Evolutionary conservation across 2,797 vertebrate species (phyloP).

Genomic region (Pseudochirops cupreus): DNA sequence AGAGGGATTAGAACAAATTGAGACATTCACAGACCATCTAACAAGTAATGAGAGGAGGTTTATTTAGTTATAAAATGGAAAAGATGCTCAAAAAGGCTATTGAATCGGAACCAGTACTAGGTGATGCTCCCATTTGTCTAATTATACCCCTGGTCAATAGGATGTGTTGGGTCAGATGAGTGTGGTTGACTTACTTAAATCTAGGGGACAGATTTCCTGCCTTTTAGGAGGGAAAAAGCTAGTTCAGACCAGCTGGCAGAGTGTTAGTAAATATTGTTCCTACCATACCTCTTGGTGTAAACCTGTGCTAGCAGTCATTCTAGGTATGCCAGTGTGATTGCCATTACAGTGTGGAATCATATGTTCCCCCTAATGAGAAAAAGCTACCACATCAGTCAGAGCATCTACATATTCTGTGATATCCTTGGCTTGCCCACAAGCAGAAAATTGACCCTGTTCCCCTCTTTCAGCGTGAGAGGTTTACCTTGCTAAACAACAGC

Average conservation of each 20-base stretch:
- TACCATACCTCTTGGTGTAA: neutral
- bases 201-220: neutral
- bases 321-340: no score
- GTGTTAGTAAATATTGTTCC: neutral
- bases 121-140: neutral
- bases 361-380: neutral
- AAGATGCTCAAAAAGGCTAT: neutral
- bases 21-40: neutral
- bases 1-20: neutral
- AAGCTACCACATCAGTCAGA: neutral
- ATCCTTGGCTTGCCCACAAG: neutral
- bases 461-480: neutral
- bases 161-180: neutral
- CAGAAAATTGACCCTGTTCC: neutral
- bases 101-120: neutral
- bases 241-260: neutral
- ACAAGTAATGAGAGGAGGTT: neutral
- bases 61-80: neutral
- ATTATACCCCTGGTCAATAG: neutral
- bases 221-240: neutral
- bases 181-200: neutral
- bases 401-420: neutral
- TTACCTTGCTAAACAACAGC: neutral
- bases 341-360: neutral
- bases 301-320: no score